Base-by-base conservation (phyloP, 2,797 vertebrate genomes). In the Gadopsis bispinosus region DNA sequence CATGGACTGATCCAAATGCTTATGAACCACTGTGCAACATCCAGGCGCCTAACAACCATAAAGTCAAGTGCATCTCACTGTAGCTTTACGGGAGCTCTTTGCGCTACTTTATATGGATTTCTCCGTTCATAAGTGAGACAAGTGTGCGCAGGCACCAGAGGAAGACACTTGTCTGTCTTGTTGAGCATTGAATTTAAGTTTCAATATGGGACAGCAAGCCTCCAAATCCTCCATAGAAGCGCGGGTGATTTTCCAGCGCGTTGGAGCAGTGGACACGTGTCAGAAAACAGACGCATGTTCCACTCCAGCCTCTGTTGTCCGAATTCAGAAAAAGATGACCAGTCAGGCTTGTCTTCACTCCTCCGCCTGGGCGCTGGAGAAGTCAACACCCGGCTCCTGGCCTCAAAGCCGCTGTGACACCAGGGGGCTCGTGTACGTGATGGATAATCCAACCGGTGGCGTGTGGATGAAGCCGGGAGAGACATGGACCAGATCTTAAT, bases 361-460 rank as follows among this genome's bases (percentile, higher is more conserved):
- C 43, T 67, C 73, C 0, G 19, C 48, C 17, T 53, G 68, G 66
- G 8, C 62, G 4, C 4, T 4, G 59, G 77, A 86, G n/a, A 83
- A 60, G 60, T 54, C 71, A 3, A 22, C 65, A 9, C 2, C 50
- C 20, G 69, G 75, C 7, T 59, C 78, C 1, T 85, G 89, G 89
- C 73, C 77, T 14, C 89, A 77, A 0, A 67, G 77, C 56, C 66
- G 76, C 79, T 35, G 76, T 56, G 84, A 93, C 73, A 20, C 77
- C 47, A 78, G 55, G 0, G 95, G 87, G 9, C 88, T 96, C 69
- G 93, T 94, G 64, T 96, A 94, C 53, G 93, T 95, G 61, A 79
- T 95, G 86, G 94, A 95, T 31, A 92, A 95, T 64, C 92, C 95
- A 3, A 95, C 94, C 8, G 95, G 94, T 1, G 95, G 95, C 20